These are phyloP conservation scores for Diprion similis DNA, from an alignment of 1,140 invertebrate species.

Conservation along the genomic window DNA sequence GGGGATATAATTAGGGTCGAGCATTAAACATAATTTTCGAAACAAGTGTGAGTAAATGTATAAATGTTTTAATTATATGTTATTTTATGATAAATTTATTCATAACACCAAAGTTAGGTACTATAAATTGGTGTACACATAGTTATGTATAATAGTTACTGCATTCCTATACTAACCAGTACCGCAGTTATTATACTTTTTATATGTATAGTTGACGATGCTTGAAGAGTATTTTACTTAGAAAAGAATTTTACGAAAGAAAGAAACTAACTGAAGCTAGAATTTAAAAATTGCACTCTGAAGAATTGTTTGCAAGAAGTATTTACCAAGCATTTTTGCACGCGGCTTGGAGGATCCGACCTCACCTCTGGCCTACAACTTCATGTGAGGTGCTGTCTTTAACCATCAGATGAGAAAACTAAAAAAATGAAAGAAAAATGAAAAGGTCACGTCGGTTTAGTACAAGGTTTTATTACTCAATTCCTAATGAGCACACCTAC, in stretches of 20 bases:
- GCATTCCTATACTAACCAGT: too few species aligned
- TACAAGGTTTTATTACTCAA: background rate
- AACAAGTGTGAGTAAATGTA: constrained; percentile 1
- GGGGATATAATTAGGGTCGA: background rate
- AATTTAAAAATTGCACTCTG: too few species aligned
- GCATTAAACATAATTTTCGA: constrained; percentile 60
- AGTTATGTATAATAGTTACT: too few species aligned
- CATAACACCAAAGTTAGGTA: too few species aligned
- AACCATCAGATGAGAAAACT: background rate
- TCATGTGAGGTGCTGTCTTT: constrained; percentile 6
- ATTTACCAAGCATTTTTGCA: constrained; percentile 7
- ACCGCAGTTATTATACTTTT: too few species aligned
- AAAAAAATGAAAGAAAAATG: background rate
- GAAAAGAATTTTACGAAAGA: too few species aligned
- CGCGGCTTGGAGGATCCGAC: constrained; percentile 8
- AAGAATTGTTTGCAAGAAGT: too few species aligned
- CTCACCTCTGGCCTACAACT: constrained; percentile 3
- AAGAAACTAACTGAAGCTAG: too few species aligned
- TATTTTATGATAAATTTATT: too few species aligned
- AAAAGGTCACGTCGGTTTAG: background rate
- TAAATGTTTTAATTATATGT: too few species aligned
- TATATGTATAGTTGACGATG: background rate
- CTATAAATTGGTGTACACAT: too few species aligned
- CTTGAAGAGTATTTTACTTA: background rate
- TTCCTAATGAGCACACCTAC: too few species aligned